These are phyloP conservation scores for Thunnus albacares DNA, from an alignment of 2,797 vertebrate species.

Conservation along the genomic window DNA sequence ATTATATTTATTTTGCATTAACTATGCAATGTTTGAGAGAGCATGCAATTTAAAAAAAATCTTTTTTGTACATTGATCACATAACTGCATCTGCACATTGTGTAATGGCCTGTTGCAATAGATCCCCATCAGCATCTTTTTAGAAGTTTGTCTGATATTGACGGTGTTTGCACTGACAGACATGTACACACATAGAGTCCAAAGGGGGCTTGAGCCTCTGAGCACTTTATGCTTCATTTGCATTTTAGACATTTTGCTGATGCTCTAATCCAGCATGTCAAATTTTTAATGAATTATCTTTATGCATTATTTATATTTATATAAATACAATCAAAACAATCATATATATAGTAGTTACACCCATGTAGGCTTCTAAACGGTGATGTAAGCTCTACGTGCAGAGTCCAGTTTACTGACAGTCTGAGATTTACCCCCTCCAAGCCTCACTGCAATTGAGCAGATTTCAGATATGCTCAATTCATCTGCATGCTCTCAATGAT, in stretches of 20 bases:
- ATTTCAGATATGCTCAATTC: neutral
- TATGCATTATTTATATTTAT: neutral
- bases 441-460: neutral
- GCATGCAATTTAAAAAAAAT: neutral
- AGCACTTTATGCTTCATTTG: slow-evolving; percentile 5
- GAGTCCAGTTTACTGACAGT: neutral
- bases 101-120: slow-evolving; percentile 62
- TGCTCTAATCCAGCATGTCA: neutral
- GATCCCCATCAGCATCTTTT: slow-evolving; percentile 35
- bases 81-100: slow-evolving; percentile 43
- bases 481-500: neutral
- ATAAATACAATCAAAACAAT: neutral
- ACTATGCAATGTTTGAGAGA: neutral
- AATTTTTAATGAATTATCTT: neutral
- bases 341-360: too few relatives aligned
- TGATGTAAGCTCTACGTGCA: neutral
- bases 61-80: slow-evolving; percentile 13
- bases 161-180: slow-evolving; percentile 64
- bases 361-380: neutral
- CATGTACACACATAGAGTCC: slow-evolving; percentile 62
- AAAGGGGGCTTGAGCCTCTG: slow-evolving; percentile 52
- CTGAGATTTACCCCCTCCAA: neutral
- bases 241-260: slow-evolving; percentile 10
- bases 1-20: neutral
- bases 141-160: slow-evolving; percentile 41